Evolutionary conservation across 2,797 vertebrate species (phyloP).

Genomic region (Intellagama lesueurii): DNA sequence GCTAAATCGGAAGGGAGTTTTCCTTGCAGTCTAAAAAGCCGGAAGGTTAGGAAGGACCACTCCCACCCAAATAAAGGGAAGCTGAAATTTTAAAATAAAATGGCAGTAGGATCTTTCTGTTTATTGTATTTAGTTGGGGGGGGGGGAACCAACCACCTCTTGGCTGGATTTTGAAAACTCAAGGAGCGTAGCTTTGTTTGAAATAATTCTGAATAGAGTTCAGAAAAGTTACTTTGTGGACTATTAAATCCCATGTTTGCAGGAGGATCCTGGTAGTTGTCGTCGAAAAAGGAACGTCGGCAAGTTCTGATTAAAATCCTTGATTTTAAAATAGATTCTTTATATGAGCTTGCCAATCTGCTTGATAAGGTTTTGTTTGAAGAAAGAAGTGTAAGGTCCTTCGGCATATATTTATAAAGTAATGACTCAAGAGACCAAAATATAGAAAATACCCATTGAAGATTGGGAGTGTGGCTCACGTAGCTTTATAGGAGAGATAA

Average conservation of each 20-base stretch:
- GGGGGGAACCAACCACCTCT: neutral
- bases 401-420: neutral
- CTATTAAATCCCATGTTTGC: too few relatives aligned
- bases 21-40: slow-evolving; percentile 36
- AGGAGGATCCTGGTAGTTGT: too few relatives aligned
- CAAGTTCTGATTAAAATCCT: neutral
- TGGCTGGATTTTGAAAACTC: neutral
- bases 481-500: too few relatives aligned
- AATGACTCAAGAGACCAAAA: too few relatives aligned
- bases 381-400: neutral
- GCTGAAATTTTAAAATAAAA: slow-evolving; percentile 34
- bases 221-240: too few relatives aligned
- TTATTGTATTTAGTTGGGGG: neutral
- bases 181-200: neutral
- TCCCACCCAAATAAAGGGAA: slow-evolving; percentile 37
- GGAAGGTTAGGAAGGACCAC: slow-evolving; percentile 51
- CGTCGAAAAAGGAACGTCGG: too few relatives aligned
- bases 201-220: neutral
- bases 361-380: neutral
- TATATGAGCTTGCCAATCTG: neutral
- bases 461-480: too few relatives aligned
- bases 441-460: too few relatives aligned
- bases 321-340: neutral
- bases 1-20: slow-evolving; percentile 47
- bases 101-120: neutral